Conservation (phyloP, 2,113 vertebrate species). For the Anguilla rostrata region DNA sequence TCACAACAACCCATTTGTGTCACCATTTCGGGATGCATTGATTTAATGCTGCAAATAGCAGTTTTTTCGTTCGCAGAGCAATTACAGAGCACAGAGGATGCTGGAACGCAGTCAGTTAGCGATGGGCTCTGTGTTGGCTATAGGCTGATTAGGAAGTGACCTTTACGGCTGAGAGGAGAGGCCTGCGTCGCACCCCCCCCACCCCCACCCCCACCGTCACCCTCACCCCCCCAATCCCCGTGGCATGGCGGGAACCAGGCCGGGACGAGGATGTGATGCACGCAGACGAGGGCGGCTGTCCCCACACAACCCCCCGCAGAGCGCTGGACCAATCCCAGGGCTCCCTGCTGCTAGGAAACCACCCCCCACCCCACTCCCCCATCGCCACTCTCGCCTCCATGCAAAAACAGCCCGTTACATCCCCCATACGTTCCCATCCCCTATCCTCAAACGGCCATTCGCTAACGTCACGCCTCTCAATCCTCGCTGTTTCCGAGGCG, state of each 20-base stretch:
- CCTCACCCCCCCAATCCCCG: too few species aligned
- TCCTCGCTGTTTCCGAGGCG: neutral
- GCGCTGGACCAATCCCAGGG: neutral
- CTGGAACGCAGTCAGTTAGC: too few species aligned
- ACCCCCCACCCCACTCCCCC: neutral
- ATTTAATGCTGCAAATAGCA: neutral
- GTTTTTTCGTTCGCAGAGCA: neutral
- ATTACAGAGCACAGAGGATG: neutral
- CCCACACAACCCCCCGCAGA: neutral
- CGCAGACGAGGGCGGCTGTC: neutral
- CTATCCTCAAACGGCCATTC: neutral
- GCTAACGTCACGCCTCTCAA: neutral
- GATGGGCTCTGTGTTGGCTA: neutral
- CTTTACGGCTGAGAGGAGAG: neutral
- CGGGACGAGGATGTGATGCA: neutral
- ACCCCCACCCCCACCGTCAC: too few species aligned
- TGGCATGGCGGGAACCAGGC: too few species aligned
- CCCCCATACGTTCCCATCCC: neutral
- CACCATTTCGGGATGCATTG: neutral
- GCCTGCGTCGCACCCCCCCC: neutral
- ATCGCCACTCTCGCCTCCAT: neutral
- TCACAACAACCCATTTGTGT: neutral
- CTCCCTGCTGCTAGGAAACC: neutral
- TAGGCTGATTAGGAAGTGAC: constrained; percentile 6
- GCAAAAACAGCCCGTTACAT: neutral